phyloP scores from a whole-genome alignment of 2,797 vertebrate genomes.

The Malurus leucopterus region DNA sequence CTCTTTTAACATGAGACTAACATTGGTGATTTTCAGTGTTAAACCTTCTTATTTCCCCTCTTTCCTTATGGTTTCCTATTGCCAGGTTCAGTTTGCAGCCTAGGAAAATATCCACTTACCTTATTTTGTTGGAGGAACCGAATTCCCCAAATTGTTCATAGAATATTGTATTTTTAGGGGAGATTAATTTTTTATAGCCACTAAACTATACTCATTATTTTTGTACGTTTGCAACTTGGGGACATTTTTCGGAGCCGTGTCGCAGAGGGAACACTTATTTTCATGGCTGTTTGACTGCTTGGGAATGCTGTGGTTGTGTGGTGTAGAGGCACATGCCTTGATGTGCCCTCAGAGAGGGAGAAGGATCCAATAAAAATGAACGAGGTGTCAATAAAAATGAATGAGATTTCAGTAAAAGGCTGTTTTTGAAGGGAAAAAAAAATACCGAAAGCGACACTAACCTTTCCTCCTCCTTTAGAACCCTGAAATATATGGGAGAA shows the following conservation, averaged over 20 bases:
- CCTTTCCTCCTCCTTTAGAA: neutral
- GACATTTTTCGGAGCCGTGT: constrained; percentile 37
- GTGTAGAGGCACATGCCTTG: neutral
- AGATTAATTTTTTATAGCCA: constrained; percentile 71
- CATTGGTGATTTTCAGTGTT: neutral
- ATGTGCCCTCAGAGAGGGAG: neutral
- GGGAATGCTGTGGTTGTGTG: constrained; percentile 18
- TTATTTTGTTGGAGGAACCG: constrained; percentile 35
- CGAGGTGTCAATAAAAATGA: neutral
- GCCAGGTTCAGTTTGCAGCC: constrained; percentile 17
- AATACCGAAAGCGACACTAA: neutral
- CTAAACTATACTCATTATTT: constrained; percentile 74
- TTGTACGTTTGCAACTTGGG: constrained; percentile 62
- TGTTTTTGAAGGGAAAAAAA: neutral
- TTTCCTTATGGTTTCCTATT: constrained; percentile 1
- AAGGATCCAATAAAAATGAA: neutral
- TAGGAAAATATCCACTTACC: neutral
- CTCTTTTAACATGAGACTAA: neutral
- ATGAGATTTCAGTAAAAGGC: neutral
- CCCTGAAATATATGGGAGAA: neutral
- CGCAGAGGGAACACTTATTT: neutral
- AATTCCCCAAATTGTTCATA: constrained; percentile 53
- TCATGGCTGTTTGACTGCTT: constrained; percentile 35
- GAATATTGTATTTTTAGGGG: constrained; percentile 73
- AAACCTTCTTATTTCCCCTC: constrained; percentile 5